Base-by-base conservation (phyloP, 2,888 invertebrate genomes). In the Amphimallon solstitiale region DNA sequence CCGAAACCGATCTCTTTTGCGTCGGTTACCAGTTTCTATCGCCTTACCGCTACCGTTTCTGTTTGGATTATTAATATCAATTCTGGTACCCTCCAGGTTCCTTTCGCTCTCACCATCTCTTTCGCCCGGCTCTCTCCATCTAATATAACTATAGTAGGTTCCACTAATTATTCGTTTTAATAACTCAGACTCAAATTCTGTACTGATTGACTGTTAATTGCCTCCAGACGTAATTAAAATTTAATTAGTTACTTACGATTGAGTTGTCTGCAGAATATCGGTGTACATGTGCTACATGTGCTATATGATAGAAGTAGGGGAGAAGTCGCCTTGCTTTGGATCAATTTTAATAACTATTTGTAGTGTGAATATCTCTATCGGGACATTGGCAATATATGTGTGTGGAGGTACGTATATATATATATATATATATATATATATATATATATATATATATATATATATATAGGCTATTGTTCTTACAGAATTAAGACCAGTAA, bases 191-290 rank as follows among this genome's bases (percentile, higher is more conserved):
- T 71, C 70, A 72, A 74, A 75, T 73, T 75, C 76, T 75, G 73
- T 77, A 72, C 79, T 81, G 82, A 82, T 82, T 82, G 82, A 82
- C 81, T 82, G 77, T 78, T 82, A 81, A 81, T 82, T 81, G 80
- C 80, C 77, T 73, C 71, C 73, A 77, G 80, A 76, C 72, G 77
- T 81, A 81, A 82, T 82, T 82, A 82, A 82, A 81, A 77, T 82
- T 82, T 81, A 78, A 81, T 81, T 78, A 76, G 76, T 72, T 73
- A 72, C 70, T 73, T 74, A 73, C 72, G 73, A 73, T 73, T 73
- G 72, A 69, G 70, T 75, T 74, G 73, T 73, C 71, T 60, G 60
- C 56, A 40, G 56, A 52, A 52, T 48, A 45, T 54, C 46, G 48
- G 23, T 14, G 43, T 43, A 43, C 15, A 29, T 59, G 56, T 59